Evolutionary conservation across 1,140 invertebrate genomes (phyloP).

Genomic region (Drosophila obscura): DNA sequence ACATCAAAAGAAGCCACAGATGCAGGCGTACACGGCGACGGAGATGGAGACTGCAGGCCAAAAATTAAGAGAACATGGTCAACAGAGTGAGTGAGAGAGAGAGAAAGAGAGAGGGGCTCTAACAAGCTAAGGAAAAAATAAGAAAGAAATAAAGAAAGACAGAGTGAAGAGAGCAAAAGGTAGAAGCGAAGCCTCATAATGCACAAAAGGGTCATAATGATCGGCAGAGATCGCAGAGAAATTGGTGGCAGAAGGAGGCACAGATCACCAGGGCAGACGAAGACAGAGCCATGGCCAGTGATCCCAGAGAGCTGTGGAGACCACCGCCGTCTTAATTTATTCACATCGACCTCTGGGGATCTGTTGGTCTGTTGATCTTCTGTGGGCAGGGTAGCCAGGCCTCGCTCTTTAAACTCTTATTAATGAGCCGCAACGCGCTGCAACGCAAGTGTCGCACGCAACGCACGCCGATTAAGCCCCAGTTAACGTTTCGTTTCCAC

Average conservation of each 20-base stretch:
- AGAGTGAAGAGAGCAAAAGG: conserved; percentile 2
- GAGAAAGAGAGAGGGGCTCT: too few species aligned
- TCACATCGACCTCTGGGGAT: conserved; percentile 60
- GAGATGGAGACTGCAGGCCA: conserved; percentile 48
- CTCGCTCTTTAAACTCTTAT: conserved; percentile 71
- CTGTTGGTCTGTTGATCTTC: conserved; percentile 23
- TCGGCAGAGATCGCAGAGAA: conserved; percentile 57
- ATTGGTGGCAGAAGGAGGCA: conserved; percentile 8
- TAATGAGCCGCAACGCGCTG: conserved; percentile 56
- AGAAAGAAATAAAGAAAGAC: not conserved
- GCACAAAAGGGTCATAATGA: conserved; percentile 73
- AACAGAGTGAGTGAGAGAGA: not conserved
- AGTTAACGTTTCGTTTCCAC: conserved; percentile 55
- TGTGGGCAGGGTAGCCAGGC: conserved; percentile 20
- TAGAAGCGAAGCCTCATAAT: conserved; percentile 41
- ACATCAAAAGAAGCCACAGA: conserved; percentile 70
- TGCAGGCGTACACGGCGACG: conserved; percentile 20
- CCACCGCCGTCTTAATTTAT: conserved; percentile 79
- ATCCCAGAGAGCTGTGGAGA: conserved; percentile 22
- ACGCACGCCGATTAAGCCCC: conserved; percentile 76
- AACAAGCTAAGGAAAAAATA: not conserved
- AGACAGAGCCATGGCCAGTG: too few species aligned
- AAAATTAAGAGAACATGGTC: conserved; percentile 6
- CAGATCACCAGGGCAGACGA: too few species aligned
- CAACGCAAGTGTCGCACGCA: conserved; percentile 76